These are phyloP conservation scores for Apotomis betuletana DNA, from an alignment of 2,888 invertebrate genomes.

Conservation along the genomic window DNA sequence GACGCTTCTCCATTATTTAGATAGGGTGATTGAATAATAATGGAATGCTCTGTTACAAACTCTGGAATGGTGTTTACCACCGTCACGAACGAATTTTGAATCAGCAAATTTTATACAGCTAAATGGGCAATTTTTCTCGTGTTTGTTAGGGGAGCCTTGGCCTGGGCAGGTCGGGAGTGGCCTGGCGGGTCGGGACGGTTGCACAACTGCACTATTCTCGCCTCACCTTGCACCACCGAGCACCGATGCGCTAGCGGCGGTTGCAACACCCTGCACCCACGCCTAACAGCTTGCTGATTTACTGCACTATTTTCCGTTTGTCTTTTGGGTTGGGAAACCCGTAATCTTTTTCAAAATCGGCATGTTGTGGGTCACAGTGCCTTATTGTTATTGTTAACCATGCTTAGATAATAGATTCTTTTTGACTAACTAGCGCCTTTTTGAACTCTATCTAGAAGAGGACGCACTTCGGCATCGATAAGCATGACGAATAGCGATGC, in stretches of 20 bases:
- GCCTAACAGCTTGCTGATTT: constrained; percentile 18
- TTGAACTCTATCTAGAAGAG: too few species aligned
- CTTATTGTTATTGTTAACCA: too few species aligned
- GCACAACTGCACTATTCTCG: constrained; percentile 43
- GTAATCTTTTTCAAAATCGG: too few species aligned
- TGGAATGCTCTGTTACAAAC: too few species aligned
- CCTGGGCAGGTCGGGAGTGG: constrained; percentile 28
- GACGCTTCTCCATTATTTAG: too few species aligned
- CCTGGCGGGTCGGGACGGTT: constrained; percentile 22
- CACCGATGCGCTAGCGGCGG: constrained; percentile 5
- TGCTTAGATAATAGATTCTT: too few species aligned
- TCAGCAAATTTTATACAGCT: not conserved
- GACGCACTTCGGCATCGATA: too few species aligned
- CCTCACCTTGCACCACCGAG: constrained; percentile 35
- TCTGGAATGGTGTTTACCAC: too few species aligned
- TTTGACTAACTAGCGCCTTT: too few species aligned
- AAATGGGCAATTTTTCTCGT: constrained; percentile 20
- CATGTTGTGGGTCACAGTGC: too few species aligned
- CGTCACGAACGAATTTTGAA: not conserved
- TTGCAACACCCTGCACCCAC: constrained; percentile 37
- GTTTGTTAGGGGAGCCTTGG: constrained; percentile 11
- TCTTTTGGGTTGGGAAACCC: not conserved
- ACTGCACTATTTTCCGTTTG: constrained; percentile 17
- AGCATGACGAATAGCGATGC: too few species aligned
- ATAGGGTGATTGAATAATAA: too few species aligned